These are phyloP conservation scores for Calephelis virginiensis DNA, from an alignment of 1,140 invertebrate genomes.

Conservation along the genomic window DNA sequence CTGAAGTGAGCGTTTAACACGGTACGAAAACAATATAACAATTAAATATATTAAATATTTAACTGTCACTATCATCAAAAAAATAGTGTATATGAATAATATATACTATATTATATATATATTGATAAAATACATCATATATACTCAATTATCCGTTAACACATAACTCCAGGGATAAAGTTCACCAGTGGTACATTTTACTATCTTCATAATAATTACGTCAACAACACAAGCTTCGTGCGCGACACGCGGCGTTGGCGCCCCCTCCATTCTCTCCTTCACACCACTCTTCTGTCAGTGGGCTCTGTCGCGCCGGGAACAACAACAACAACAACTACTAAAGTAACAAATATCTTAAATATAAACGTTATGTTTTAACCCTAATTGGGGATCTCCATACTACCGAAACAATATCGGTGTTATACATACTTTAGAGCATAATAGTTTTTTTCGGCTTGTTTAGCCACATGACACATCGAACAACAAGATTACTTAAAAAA, in stretches of 20 bases:
- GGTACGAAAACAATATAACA: conserved; percentile 72
- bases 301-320: neutral
- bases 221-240: conserved; percentile 53
- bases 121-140: conserved; percentile 37
- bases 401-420: too few relatives aligned
- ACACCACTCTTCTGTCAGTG: too few relatives aligned
- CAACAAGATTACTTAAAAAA: too few relatives aligned
- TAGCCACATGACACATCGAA: too few relatives aligned
- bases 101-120: conserved; percentile 44
- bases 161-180: conserved; percentile 61
- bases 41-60: conserved; percentile 57
- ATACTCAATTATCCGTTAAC: conserved; percentile 53
- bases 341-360: too few relatives aligned
- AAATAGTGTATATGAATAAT: conserved; percentile 73
- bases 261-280: too few relatives aligned
- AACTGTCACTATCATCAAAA: conserved; percentile 58
- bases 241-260: conserved; percentile 18
- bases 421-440: too few relatives aligned
- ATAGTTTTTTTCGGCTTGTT: too few relatives aligned
- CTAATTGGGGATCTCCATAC: too few relatives aligned
- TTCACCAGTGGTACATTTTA: conserved; percentile 66
- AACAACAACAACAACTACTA: neutral
- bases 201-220: conserved; percentile 66
- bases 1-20: conserved; percentile 56
- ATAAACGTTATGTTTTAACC: too few relatives aligned